These are phyloP conservation scores for Rhagophthalmus giganteus DNA, from an alignment of 2,888 invertebrate genomes.

Conservation along the genomic window DNA sequence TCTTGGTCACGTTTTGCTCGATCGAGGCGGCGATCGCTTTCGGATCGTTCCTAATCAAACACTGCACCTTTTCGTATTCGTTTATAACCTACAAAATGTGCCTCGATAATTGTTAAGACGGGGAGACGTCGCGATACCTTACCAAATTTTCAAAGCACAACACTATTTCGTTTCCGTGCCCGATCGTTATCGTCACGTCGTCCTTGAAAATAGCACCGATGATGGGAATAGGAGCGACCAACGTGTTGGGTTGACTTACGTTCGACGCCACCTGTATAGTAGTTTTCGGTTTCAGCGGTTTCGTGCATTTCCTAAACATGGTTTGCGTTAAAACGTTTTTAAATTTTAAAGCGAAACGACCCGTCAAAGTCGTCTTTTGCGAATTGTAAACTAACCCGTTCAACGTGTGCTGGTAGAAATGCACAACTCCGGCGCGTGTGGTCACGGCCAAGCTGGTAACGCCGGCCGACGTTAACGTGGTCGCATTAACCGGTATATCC, in stretches of 20 bases:
- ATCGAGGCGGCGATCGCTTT: conserved; percentile 25
- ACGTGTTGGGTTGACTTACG: conserved; percentile 50
- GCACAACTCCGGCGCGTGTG: conserved; percentile 77
- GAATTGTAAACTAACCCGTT: conserved; percentile 64
- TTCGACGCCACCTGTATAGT: conserved; percentile 66
- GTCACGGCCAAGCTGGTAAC: conserved; percentile 58
- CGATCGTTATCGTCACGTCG: conserved; percentile 57
- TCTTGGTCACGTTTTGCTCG: conserved; percentile 51
- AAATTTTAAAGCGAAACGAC: neutral
- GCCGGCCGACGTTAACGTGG: conserved; percentile 59
- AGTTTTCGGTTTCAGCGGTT: conserved; percentile 67
- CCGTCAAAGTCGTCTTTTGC: no score
- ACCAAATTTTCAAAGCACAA: conserved; percentile 17
- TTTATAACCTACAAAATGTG: conserved; percentile 37
- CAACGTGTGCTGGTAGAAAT: conserved; percentile 75
- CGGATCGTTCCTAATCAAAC: conserved; percentile 55
- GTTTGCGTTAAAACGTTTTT: no score
- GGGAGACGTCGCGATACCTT: neutral
- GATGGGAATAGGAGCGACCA: conserved; percentile 62
- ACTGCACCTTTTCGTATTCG: conserved; percentile 54
- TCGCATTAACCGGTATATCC: conserved; percentile 64
- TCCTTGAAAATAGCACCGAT: conserved; percentile 54
- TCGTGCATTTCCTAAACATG: conserved; percentile 55
- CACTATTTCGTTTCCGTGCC: conserved; percentile 58
- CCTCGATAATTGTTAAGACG: neutral